phyloP scores from a whole-genome alignment of 2,113 vertebrate species.

The Pelmatolapia mariae region DNA sequence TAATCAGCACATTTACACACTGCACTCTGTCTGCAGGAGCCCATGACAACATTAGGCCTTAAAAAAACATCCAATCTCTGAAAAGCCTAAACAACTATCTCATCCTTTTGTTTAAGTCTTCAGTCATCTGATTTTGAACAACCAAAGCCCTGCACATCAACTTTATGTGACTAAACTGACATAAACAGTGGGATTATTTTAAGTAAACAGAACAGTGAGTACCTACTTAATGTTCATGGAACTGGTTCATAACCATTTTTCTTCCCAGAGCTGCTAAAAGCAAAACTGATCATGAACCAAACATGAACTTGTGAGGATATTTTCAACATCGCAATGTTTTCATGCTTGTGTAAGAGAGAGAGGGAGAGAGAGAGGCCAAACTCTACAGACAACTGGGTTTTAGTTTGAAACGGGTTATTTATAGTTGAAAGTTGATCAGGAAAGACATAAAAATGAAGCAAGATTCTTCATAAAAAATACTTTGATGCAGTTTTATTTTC shows the following conservation, averaged over 20 bases:
- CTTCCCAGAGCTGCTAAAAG: background rate
- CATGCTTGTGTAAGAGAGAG: background rate
- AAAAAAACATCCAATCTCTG: background rate
- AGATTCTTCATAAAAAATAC: background rate
- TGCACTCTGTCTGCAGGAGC: background rate
- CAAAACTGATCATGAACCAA: background rate
- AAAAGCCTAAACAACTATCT: background rate
- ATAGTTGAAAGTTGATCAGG: background rate
- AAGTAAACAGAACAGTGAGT: background rate
- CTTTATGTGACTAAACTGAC: background rate
- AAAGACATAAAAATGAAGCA: background rate
- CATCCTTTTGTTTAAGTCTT: background rate
- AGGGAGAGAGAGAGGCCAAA: background rate
- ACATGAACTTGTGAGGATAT: background rate
- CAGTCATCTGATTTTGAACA: background rate
- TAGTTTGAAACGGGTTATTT: background rate
- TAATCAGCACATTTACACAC: rapidly evolving
- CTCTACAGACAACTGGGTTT: background rate
- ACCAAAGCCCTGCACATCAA: background rate
- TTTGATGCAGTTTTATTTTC: conserved; percentile 28
- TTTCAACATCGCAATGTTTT: background rate
- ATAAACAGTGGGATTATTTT: background rate
- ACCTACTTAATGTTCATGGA: background rate
- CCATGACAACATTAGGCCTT: background rate
- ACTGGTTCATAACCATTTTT: background rate